phyloP scores from a whole-genome alignment of 1,140 invertebrate species.

The Pinna nobilis region DNA sequence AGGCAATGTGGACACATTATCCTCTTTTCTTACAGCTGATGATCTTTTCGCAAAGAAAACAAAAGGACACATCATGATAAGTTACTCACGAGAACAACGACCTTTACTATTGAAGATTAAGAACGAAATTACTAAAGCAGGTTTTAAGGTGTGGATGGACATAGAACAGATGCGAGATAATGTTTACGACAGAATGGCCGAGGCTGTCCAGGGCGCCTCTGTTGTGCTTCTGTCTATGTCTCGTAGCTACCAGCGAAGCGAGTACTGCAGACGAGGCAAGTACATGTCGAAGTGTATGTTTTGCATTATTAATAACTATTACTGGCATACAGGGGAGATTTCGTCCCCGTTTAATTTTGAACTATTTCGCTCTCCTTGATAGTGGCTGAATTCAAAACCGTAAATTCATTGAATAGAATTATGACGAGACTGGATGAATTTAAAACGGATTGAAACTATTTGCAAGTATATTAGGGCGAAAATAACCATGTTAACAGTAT shows the following conservation, averaged over 20 bases:
- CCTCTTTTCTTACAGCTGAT: background rate
- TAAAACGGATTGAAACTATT: too few relatives aligned
- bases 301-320: too few relatives aligned
- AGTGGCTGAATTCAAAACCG: too few relatives aligned
- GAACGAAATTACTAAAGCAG: conserved; percentile 1
- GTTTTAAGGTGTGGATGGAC: conserved; percentile 32
- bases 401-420: too few relatives aligned
- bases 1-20: background rate
- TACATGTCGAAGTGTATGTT: background rate
- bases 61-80: conserved; percentile 33
- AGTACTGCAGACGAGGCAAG: conserved; percentile 30
- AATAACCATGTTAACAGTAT: too few relatives aligned
- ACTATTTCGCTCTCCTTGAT: too few relatives aligned
- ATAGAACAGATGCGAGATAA: conserved; percentile 28
- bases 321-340: too few relatives aligned
- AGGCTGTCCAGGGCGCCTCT: conserved; percentile 24
- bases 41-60: conserved; percentile 14
- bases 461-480: too few relatives aligned
- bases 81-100: conserved; percentile 32
- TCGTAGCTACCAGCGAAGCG: conserved; percentile 20
- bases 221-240: conserved; percentile 31
- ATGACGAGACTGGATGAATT: too few relatives aligned
- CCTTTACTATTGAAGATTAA: conserved; percentile 6
- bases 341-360: too few relatives aligned
- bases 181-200: conserved; percentile 31